Conservation (phyloP, 1,140 invertebrate genomes). For the Drosophila mojavensis region DNA sequence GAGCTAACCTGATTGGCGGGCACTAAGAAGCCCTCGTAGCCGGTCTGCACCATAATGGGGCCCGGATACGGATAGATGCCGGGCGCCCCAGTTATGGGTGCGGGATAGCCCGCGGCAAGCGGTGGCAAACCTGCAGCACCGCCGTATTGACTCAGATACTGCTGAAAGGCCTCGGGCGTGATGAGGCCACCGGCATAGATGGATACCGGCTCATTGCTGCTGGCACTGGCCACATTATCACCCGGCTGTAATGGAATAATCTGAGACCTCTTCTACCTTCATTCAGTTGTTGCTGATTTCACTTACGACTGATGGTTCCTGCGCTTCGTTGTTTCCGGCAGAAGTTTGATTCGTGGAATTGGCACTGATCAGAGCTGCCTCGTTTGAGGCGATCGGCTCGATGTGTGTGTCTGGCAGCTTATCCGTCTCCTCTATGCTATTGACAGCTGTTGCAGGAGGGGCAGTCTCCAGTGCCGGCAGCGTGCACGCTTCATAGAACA, state of each 20-base stretch:
- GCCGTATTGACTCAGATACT: conserved; percentile 77
- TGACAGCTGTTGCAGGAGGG: conserved; percentile 36
- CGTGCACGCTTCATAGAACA: conserved; percentile 14
- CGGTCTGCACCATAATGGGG: conserved; percentile 76
- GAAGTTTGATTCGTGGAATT: conserved; percentile 30
- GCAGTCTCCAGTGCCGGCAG: conserved; percentile 54
- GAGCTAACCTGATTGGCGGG: conserved; percentile 38
- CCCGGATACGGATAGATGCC: conserved; percentile 71
- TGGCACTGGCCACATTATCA: conserved; percentile 60
- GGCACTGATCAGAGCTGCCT: not conserved
- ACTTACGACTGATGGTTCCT: conserved; percentile 53
- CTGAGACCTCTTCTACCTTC: not conserved
- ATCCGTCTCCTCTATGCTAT: conserved; percentile 60
- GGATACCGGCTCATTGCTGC: conserved; percentile 65
- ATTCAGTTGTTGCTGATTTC: not conserved
- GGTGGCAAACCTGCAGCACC: conserved; percentile 57
- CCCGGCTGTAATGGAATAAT: conserved; percentile 24
- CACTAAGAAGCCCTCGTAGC: conserved; percentile 83
- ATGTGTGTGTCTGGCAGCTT: conserved; percentile 51
- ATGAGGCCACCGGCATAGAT: conserved; percentile 68
- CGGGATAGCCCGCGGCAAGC: conserved; percentile 52
- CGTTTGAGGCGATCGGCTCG: conserved; percentile 12
- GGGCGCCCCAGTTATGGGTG: conserved; percentile 50
- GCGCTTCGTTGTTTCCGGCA: not conserved
- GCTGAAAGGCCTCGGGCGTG: conserved; percentile 77